Evolutionary conservation across 64 coral and sea anemone species (phyloP).

Genomic region (Pachyseris speciosa): DNA sequence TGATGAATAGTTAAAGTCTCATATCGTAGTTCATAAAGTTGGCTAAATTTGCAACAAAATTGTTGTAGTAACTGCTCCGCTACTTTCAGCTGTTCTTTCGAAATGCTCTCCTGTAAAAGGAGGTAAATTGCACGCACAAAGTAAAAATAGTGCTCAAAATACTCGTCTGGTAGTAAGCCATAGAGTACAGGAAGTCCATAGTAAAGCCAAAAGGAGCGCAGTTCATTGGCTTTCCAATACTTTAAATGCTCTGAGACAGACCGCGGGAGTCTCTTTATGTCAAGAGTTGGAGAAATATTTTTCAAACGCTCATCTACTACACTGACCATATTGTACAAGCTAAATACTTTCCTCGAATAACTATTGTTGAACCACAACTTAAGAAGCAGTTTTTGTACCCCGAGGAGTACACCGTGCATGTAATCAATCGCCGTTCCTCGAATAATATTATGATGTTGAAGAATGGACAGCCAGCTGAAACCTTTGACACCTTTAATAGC

Average conservation of each 20-base stretch:
- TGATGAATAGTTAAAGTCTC: slow-evolving; percentile 55
- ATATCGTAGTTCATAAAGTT: slow-evolving; percentile 26
- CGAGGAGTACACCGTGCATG: slow-evolving; percentile 65
- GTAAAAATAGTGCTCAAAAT: slow-evolving; percentile 58
- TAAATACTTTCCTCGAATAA: slow-evolving; percentile 6
- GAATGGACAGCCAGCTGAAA: slow-evolving; percentile 41
- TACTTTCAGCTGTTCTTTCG: not conserved
- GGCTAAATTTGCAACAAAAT: slow-evolving; percentile 11
- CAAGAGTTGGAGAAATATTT: slow-evolving; percentile 42
- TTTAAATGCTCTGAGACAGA: slow-evolving; percentile 66
- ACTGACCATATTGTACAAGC: not conserved
- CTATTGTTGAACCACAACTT: slow-evolving; percentile 48
- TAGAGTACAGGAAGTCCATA: slow-evolving; percentile 60
- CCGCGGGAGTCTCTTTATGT: slow-evolving; percentile 32
- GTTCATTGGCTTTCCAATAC: slow-evolving; percentile 70
- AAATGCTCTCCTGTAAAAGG: slow-evolving; percentile 56
- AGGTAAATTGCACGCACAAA: slow-evolving; percentile 54
- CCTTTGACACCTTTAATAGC: slow-evolving; percentile 66
- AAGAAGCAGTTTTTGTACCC: slow-evolving; percentile 55
- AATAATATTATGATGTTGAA: slow-evolving; percentile 54
- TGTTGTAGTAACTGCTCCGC: slow-evolving; percentile 29
- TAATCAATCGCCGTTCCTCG: slow-evolving; percentile 55
- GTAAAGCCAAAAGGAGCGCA: slow-evolving; percentile 67
- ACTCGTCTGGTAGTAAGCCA: slow-evolving; percentile 57
- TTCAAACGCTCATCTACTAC: slow-evolving; percentile 10